Evolutionary conservation across 2,888 invertebrate species (phyloP), one percentile per base, ranked within the genome.

Genomic region (Meta bourneti): DNA sequence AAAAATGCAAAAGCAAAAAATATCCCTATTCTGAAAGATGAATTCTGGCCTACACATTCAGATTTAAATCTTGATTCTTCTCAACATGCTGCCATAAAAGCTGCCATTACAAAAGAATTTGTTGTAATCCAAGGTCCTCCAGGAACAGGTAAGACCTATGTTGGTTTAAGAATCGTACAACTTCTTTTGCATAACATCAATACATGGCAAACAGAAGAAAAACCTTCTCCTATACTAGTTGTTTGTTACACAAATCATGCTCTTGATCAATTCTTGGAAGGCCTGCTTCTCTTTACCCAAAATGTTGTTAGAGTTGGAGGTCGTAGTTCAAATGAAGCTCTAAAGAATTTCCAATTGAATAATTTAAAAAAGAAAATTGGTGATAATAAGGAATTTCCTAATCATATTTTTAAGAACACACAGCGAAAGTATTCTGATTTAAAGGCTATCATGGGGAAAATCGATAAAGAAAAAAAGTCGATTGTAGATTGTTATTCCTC

Each of bases 171-270:
- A 95, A 96, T 98, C 34, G 96, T 97, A 0, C 95, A 96, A 86
- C 96, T 96, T 0, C 94, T 98, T 48, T 94, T 98, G 0, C 95
- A 96, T 90, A 97, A 97, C 94, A 93, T 93, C 16, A 51, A 93
- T 0, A 69, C 93, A 1, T 96, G 96, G 95, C 91, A 93, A 1
- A 74, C 74, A 92, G 9, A 93, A 91, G 16, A 9, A 34, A 49
- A 80, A 16, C 11, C 52, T 11, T 74, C 92, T 2, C 97, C 97
- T 0, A 97, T 98, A 94, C 95, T 98, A 9, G 95, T 98, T 0
- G 96, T 98, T 20, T 97, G 97, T 94, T 97, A 96, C 94, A 98
- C 98, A 7, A 98, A 98, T 95, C 97, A 98, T 94, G 98, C 98
- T 7, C 95, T 98, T 75, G 98, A 98, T 95, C 97, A 98, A 94